Conservation (phyloP, 2,888 invertebrate species). For the Torymus texanus region DNA sequence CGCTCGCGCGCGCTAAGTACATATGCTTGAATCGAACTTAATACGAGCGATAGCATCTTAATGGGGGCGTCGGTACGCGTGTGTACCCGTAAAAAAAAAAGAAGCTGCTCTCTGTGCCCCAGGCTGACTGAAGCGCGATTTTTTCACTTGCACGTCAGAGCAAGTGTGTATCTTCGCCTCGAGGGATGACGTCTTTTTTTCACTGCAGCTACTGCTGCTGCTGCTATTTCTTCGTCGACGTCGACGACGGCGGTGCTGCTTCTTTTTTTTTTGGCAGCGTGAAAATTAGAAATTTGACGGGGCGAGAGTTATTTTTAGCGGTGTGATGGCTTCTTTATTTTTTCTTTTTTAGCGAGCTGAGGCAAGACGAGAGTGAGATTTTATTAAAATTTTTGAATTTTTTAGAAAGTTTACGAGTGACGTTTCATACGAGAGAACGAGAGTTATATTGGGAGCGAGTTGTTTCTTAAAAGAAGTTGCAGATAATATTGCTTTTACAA, state of each 20-base stretch:
- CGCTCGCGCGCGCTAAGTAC: constrained; percentile 64
- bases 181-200: neutral
- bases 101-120: neutral
- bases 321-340: no score
- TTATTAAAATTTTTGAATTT: no score
- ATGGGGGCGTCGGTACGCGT: constrained; percentile 23
- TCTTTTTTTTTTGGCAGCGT: neutral
- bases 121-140: constrained; percentile 36
- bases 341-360: neutral
- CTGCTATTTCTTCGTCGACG: neutral
- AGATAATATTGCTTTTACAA: no score
- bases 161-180: neutral
- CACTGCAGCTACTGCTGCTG: neutral
- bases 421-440: no score
- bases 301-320: no score
- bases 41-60: constrained; percentile 67
- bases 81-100: constrained; percentile 7
- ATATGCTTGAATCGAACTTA: constrained; percentile 69
- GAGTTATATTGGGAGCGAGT: no score
- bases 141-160: constrained; percentile 31
- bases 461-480: no score
- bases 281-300: no score
- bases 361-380: no score
- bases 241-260: neutral
- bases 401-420: no score